Conservation (phyloP, 53 echinoderm and acorn worm genomes). For the Echinarachnius parma region DNA sequence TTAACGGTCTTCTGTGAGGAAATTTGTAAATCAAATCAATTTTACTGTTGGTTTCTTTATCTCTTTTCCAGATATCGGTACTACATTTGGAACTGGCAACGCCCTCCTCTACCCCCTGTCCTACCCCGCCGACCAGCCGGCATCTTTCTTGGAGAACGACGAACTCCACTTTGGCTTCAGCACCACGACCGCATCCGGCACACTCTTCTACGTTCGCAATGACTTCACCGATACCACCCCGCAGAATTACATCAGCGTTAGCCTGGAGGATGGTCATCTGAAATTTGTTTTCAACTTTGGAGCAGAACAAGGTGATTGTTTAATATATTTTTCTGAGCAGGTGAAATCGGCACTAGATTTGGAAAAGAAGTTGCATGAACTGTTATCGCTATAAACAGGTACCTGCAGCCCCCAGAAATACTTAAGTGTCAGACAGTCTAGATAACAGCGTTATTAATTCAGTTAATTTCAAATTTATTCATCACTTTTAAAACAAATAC, state of each 20-base stretch:
- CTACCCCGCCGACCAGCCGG: constrained; percentile 2
- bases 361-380: too few species aligned
- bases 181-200: constrained; percentile 52
- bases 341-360: too few species aligned
- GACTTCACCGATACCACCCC: constrained; percentile 23
- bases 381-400: too few species aligned
- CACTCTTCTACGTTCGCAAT: constrained; percentile 59
- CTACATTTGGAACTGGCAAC: constrained; percentile 49
- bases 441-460: too few species aligned
- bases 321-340: too few species aligned
- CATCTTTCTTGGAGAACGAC: constrained; percentile 35
- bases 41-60: not conserved
- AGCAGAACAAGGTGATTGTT: constrained; percentile 50
- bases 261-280: constrained; percentile 47
- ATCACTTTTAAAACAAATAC: too few species aligned
- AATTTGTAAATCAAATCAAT: not conserved
- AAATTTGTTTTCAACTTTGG: constrained; percentile 60
- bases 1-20: too few species aligned
- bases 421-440: too few species aligned
- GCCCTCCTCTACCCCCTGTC: constrained; percentile 42
- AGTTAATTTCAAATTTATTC: too few species aligned
- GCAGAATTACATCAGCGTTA: constrained; percentile 56
- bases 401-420: too few species aligned
- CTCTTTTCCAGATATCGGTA: constrained; percentile 52
- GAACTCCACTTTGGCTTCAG: constrained; percentile 67